Percentiles rank a stretch among this genome's conserved stretches.
phyloP scores from a whole-genome alignment of 2,113 vertebrate species.

The Myrmecobius fasciatus region DNA sequence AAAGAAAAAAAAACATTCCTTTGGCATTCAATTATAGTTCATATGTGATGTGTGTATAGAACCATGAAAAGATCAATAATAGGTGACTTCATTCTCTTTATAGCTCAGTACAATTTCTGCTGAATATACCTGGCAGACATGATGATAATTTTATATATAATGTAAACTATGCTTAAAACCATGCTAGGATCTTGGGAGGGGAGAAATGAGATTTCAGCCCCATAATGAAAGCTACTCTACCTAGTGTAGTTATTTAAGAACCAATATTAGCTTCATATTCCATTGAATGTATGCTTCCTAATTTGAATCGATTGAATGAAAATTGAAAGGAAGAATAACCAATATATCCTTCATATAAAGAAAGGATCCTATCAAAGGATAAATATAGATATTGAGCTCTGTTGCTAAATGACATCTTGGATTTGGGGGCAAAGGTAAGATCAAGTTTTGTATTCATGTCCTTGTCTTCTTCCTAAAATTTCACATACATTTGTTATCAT shows the following conservation, averaged over 20 bases:
- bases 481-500: not conserved
- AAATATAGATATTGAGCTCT: not conserved
- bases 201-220: not conserved
- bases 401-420: not conserved
- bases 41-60: slow-evolving; percentile 20
- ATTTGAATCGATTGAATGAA: no score
- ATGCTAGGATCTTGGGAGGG: not conserved
- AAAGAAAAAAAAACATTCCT: slow-evolving; percentile 52
- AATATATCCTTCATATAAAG: not conserved
- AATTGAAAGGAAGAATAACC: no score
- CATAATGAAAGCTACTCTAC: not conserved
- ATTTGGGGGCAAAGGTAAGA: not conserved
- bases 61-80: not conserved
- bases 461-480: not conserved
- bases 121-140: not conserved
- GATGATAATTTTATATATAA: not conserved
- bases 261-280: not conserved
- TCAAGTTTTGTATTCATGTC: not conserved
- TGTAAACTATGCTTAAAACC: not conserved
- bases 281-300: not conserved
- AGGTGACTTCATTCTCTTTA: not conserved
- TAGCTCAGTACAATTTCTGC: not conserved
- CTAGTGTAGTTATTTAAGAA: not conserved
- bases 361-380: not conserved
- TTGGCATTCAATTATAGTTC: slow-evolving; percentile 74